These are phyloP conservation scores for Mesoligia furuncula DNA, from an alignment of 2,888 invertebrate genomes.

Conservation along the genomic window DNA sequence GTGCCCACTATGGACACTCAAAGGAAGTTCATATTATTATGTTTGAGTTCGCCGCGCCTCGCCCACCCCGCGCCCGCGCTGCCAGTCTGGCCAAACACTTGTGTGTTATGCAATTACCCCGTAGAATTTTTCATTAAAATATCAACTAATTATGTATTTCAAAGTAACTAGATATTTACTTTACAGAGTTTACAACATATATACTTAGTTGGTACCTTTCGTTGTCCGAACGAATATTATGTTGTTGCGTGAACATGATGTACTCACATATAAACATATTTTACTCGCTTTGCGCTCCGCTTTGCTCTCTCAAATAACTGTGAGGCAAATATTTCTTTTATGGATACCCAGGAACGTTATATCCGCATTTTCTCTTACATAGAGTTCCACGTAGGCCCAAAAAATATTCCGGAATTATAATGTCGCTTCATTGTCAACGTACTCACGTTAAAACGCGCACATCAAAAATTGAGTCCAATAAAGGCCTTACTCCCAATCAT, in stretches of 20 bases:
- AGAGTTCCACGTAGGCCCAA: slow-evolving; percentile 40
- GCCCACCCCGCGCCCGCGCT: too few species aligned
- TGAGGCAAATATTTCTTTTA: slow-evolving; percentile 64
- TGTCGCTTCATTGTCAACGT: slow-evolving; percentile 40
- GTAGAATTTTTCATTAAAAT: background rate
- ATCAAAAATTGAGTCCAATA: slow-evolving; percentile 47
- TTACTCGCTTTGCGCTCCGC: slow-evolving; percentile 35
- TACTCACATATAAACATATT: slow-evolving; percentile 24
- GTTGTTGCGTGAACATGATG: slow-evolving; percentile 21
- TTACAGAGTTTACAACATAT: background rate
- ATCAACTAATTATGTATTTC: background rate
- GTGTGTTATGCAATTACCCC: background rate
- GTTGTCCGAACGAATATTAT: slow-evolving; percentile 13
- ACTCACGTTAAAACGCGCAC: slow-evolving; percentile 20
- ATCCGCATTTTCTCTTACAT: slow-evolving; percentile 52
- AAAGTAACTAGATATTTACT: background rate
- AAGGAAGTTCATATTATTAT: too few species aligned
- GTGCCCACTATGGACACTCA: too few species aligned
- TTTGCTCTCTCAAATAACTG: slow-evolving; percentile 58
- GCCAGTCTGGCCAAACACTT: too few species aligned
- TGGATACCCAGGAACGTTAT: slow-evolving; percentile 54
- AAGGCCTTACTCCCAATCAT: slow-evolving; percentile 42
- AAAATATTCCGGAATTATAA: slow-evolving; percentile 48
- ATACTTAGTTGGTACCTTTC: background rate
- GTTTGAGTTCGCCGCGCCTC: too few species aligned